Evolutionary conservation across 2,797 vertebrate species (phyloP), one percentile per base, ranked within the genome.

Genomic region (Phaenicophaeus curvirostris): DNA sequence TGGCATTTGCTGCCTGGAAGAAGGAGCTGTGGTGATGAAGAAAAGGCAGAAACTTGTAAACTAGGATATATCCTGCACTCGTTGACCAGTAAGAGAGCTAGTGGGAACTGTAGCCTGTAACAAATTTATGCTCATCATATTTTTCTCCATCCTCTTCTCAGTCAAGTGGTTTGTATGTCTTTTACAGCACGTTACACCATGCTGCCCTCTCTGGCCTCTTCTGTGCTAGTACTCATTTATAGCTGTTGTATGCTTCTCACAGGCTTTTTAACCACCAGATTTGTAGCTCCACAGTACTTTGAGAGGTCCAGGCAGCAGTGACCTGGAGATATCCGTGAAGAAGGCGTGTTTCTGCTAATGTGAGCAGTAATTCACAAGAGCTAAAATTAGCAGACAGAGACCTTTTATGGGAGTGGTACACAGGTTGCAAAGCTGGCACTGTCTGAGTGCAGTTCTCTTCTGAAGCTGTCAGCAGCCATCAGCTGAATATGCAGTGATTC

Each of bases 361-460:
- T 33, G 54, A 88, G 42, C 61, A 30, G 71, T 82, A 94, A 94
- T 82, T 94, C 83, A 88, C 62, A 75, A 61, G 30, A 87, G 71
- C 80, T 93, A 95, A 96, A 97, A 93, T 94, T 94, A 96, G 94
- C 74, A 85, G 58, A 71, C 48, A 83, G 78, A 85, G 78, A 66
- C 41, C 57, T 90, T 96, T 88, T 94, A 89, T 94, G 87, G 85
- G 77, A 93, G 71, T 2, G 2, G 50, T 1, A 7, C 0, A 6
- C 83, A 94, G 91, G 95, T 89, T 93, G 71, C 61, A 46, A 93
- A 87, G 50, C 83, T 8, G 33, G 85, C 67, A 63, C 83, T 3
- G 2, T 77, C 59, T 0, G 0, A 2, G 2, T 24, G 5, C 3
- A 4, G 74, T 82, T 94, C 77, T 35, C 87, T 96, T 81, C 63